These are phyloP conservation scores for Pycnomerus fuliginosus DNA, from an alignment of 2,888 invertebrate genomes.

Conservation along the genomic window DNA sequence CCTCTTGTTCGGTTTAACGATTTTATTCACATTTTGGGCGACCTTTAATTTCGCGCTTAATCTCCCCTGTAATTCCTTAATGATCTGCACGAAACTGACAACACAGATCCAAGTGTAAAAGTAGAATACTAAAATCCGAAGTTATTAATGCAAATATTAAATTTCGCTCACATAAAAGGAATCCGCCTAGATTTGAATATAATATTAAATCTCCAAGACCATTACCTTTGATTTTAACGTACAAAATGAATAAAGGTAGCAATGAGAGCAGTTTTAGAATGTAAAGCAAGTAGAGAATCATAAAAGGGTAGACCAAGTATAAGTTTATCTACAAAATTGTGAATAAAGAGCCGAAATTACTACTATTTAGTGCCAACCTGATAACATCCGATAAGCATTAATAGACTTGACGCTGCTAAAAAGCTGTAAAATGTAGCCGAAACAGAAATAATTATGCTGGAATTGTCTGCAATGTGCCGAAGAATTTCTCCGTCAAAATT, in stretches of 20 bases:
- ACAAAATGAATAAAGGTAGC: conserved; percentile 11
- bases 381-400: too few species aligned
- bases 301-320: conserved; percentile 25
- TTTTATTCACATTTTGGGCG: conserved; percentile 1
- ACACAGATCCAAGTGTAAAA: conserved; percentile 21
- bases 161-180: conserved; percentile 20
- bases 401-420: too few species aligned
- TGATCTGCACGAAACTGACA: conserved; percentile 13
- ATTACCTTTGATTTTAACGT: conserved; percentile 17
- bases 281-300: conserved; percentile 19
- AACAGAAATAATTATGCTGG: too few species aligned
- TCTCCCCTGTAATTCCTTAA: conserved; percentile 9
- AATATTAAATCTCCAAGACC: conserved; percentile 23
- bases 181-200: conserved; percentile 21
- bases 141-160: background rate
- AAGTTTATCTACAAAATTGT: too few species aligned
- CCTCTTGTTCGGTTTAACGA: conserved; percentile 1
- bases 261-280: conserved; percentile 13
- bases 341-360: too few species aligned
- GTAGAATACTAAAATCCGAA: conserved; percentile 16
- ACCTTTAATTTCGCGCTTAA: conserved; percentile 7
- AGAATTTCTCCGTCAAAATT: too few species aligned
- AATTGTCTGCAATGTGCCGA: too few species aligned
- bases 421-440: too few species aligned
- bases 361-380: too few species aligned